Evolutionary conservation across 2,113 vertebrate species (phyloP).

Genomic region (Urocynchramus pylzowi): DNA sequence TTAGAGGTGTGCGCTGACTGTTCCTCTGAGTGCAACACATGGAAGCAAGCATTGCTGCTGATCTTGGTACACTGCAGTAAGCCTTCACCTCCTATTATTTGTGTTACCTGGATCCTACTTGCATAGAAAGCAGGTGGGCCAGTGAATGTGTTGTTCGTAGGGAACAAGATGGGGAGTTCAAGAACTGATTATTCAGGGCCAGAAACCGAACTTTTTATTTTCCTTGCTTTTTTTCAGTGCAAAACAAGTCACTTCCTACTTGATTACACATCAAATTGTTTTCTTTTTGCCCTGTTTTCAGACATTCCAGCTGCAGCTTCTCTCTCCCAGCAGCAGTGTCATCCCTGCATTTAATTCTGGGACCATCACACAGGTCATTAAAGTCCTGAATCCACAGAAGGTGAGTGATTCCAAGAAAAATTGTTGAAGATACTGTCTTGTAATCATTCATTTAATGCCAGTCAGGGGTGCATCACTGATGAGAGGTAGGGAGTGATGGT

Average conservation of each 20-base stretch:
- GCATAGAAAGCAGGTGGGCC: neutral
- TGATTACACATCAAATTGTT: neutral
- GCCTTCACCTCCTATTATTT: neutral
- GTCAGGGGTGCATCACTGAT: neutral
- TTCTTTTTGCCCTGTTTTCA: slow-evolving; percentile 47
- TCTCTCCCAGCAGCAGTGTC: slow-evolving; percentile 96
- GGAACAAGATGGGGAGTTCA: neutral
- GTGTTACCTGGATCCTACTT: neutral
- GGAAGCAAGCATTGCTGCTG: neutral
- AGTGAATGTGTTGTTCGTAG: neutral
- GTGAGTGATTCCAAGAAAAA: slow-evolving; percentile 69
- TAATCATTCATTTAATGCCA: neutral
- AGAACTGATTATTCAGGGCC: neutral
- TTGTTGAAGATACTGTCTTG: neutral
- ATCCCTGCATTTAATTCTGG: slow-evolving; percentile 96
- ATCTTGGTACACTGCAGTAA: neutral
- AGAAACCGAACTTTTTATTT: neutral
- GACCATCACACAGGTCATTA: slow-evolving; percentile 96
- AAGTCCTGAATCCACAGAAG: slow-evolving; percentile 99
- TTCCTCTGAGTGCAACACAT: neutral
- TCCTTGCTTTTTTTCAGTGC: neutral
- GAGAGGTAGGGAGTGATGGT: neutral
- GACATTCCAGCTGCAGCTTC: slow-evolving; percentile 99
- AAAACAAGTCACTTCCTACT: neutral
- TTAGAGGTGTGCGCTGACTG: neutral